Base-by-base conservation (phyloP, 2,113 vertebrate genomes). In the Charina bottae region DNA sequence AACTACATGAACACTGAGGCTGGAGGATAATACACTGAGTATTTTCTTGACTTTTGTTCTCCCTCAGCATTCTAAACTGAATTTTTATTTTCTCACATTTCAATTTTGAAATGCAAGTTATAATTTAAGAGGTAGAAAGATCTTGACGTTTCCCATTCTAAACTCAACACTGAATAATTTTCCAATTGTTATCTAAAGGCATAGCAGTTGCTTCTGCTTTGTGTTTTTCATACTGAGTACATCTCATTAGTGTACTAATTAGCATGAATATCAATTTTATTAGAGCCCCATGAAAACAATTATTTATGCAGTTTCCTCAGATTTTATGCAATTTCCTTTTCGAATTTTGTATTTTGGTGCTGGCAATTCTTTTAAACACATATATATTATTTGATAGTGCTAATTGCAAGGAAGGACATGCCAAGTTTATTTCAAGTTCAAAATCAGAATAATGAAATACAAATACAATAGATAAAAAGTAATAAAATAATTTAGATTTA, bases 111-210 rank as follows among this genome's bases (percentile, higher is more conserved):
- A 24, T 86, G 23, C 17, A 58, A 2, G n/a, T 23, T 60, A 11
- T 26, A 19, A 88, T 5, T 19, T 33, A 24, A 58, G 54, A 84
- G 28, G 13, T 53, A 42, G 26, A 17, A 62, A 55, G 49, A n/a
- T 19, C 24, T 58, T 58, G 49, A 15, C 49, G 49, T 56, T 33
- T 4, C 42, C 33, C 53, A 87, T 4, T 58, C 54, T 24, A 12
- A 21, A 26, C 37, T 26, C 21, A 90, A 56, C 42, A 83, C 55
- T 87, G 12, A 93, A 90, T 92, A 83, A 87, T 84, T 83, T 87
- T 26, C 59, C 33, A 88, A 6, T 60, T 87, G 37, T 91, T 83
- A 85, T 17, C 33, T 62, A 86, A 54, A n/a, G 10, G 89, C n/a
- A 88, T 15, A 83, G 64, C 11, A 90, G 19, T 58, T 68, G 42